Base-by-base conservation (phyloP, 2,113 vertebrate genomes). In the Zosterops pallidus region DNA sequence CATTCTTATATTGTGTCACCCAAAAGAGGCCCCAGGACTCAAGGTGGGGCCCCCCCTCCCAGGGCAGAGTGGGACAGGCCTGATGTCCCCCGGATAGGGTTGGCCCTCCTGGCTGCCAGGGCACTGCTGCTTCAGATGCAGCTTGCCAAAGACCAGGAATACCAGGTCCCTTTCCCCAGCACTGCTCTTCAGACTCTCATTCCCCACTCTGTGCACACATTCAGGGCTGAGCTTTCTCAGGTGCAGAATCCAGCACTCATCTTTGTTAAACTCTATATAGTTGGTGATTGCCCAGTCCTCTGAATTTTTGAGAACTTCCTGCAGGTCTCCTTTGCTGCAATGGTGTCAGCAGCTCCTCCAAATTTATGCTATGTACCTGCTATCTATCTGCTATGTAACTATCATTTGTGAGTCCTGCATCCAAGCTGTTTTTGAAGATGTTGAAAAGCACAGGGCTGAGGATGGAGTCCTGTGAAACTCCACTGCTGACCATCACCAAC, bases 31-130 rank as follows among this genome's bases (percentile, higher is more conserved):
- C 22, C 11, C 9, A 75, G 5, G 4, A 65, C 12, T 49, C 9
- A 0, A 42, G 21, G 17, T 33, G 50, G 49, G 35, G 11, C 24
- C 0, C 2, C 8, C 5, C 56, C 35, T 3, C 1, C 2, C 24
- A 64, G 25, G 42, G 49, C 17, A 71, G 42, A 64, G 20, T 0
- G 0, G 29, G 26, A 49, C 17, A 56, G 35, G 8, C 12, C 18
- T 46, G 39, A n/a, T 39, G 8, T 5, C 5, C 33, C 19, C 14
- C n/a, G 74, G 39, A 53, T 19, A 28, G 0, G 2, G 7, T 1
- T 35, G 35, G 6, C 24, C 8, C 8, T 56, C 31, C 44, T 21
- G 25, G 20, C 44, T 47, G 9, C 15, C 42, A 41, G 42, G n/a
- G n/a, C n/a, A 24, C 15, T 56, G 42, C 42, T 67, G 83, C 2